Percentiles rank a stretch among this genome's conserved stretches.
Conservation (phyloP, 1,140 invertebrate species). For the Atta texana region DNA sequence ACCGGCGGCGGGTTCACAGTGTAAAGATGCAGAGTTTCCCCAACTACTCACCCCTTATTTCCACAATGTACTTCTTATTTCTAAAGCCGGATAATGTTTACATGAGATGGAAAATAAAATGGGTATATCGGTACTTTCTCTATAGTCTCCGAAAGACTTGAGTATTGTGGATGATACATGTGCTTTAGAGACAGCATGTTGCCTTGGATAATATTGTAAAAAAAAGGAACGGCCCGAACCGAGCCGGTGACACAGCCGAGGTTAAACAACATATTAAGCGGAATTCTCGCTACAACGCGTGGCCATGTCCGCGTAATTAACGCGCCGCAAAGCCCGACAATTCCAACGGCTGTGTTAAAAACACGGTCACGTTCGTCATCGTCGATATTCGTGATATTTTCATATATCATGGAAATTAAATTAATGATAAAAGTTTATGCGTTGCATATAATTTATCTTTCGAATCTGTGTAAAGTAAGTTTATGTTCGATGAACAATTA, state of each 20-base stretch:
- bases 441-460: background rate
- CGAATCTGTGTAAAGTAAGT: background rate
- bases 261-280: conserved; percentile 31
- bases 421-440: background rate
- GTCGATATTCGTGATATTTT: conserved; percentile 1
- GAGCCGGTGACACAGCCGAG: background rate
- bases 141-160: background rate
- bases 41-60: background rate
- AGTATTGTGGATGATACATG: background rate
- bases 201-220: background rate
- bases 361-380: conserved; percentile 1
- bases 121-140: background rate
- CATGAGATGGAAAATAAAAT: conserved; percentile 9
- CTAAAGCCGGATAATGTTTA: conserved; percentile 29
- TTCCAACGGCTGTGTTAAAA: conserved; percentile 29
- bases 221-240: background rate
- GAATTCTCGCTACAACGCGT: conserved; percentile 28
- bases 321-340: conserved; percentile 35
- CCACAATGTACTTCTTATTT: background rate
- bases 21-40: conserved; percentile 32
- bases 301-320: conserved; percentile 36
- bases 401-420: background rate
- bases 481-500: background rate
- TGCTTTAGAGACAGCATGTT: background rate
- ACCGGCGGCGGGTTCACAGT: background rate